phyloP scores from a whole-genome alignment of 2,113 vertebrate species.

The Pituophis catenifer region DNA sequence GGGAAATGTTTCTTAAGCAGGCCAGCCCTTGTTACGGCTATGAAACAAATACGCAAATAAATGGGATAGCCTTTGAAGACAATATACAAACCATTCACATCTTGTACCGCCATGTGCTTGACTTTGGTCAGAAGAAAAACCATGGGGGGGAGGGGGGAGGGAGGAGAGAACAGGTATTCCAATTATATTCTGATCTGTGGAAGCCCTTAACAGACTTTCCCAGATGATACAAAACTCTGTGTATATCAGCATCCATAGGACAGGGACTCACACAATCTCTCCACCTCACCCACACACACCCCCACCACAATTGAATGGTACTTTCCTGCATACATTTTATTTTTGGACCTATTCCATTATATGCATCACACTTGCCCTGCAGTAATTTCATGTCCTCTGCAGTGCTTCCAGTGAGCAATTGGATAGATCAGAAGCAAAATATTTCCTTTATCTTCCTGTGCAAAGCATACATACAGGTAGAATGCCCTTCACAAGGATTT shows the following conservation, averaged over 20 bases:
- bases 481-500: neutral
- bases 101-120: neutral
- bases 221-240: neutral
- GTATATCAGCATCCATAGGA: neutral
- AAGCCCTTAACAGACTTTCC: neutral
- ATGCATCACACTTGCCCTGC: neutral
- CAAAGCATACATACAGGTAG: neutral
- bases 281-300: neutral
- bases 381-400: neutral
- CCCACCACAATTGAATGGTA: neutral
- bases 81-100: neutral
- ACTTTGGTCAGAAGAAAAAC: neutral
- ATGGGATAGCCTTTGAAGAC: neutral
- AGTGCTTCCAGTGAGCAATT: neutral
- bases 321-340: neutral
- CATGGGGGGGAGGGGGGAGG: neutral
- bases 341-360: neutral
- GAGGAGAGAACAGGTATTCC: neutral
- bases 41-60: neutral
- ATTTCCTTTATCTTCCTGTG: neutral
- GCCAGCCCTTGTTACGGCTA: neutral
- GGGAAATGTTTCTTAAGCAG: neutral
- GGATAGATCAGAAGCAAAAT: neutral
- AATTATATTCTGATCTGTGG: neutral
- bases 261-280: no score